Evolutionary conservation across 1,140 invertebrate genomes (phyloP).

Genomic region (Magallana gigas): DNA sequence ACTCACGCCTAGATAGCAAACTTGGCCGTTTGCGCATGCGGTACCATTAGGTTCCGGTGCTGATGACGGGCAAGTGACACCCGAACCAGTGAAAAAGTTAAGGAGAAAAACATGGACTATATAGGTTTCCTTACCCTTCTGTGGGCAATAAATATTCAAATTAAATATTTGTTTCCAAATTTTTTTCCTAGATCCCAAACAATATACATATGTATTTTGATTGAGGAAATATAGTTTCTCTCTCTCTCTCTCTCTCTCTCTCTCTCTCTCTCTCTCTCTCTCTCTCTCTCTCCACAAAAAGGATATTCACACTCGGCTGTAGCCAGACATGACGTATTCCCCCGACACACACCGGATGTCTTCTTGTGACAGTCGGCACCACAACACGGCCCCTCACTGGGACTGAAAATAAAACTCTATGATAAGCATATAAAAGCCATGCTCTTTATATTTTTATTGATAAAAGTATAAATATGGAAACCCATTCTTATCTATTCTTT

Average conservation of each 20-base stretch:
- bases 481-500: too few relatives aligned
- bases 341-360: conserved; percentile 53
- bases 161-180: too few relatives aligned
- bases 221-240: too few relatives aligned
- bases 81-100: conserved; percentile 61
- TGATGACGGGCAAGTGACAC: conserved; percentile 92
- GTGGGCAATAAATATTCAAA: too few relatives aligned
- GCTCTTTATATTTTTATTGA: too few relatives aligned
- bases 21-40: conserved; percentile 94
- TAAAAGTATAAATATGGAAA: too few relatives aligned
- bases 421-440: too few relatives aligned
- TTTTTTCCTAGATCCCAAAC: too few relatives aligned
- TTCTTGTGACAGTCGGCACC: conserved; percentile 51
- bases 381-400: conserved; percentile 65
- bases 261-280: not conserved
- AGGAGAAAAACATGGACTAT: not conserved
- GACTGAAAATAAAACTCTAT: conserved; percentile 53
- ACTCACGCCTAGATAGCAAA: conserved; percentile 96
- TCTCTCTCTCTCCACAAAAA: conserved; percentile 46
- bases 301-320: conserved; percentile 68
- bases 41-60: conserved; percentile 96
- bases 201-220: too few relatives aligned
- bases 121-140: too few relatives aligned
- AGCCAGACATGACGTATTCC: conserved; percentile 56
- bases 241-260: too few relatives aligned